Base-by-base conservation (phyloP, 2,888 invertebrate genomes). In the Hydriomena furcata region DNA sequence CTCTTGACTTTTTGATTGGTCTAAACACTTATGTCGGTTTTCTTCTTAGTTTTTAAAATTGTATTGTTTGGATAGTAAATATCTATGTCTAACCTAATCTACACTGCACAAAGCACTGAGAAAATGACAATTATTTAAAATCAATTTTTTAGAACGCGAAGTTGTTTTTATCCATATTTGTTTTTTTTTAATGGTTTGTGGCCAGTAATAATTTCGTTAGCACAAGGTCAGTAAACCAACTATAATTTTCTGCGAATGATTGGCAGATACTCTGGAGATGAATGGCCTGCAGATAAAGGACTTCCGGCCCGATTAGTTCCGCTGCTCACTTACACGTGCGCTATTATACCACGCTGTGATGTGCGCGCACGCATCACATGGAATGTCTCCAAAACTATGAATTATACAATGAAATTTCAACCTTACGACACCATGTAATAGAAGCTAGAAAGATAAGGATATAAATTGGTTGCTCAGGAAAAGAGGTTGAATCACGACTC, bases 271-370 rank as follows among this genome's bases (percentile, higher is more conserved):
- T 58, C 52, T 49, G 17, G 75, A 85, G 85, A 86, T 86, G 85
- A 86, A 84, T 69, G 83, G 66, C 81, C 83, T 52, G 38, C 59
- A 66, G 56, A 84, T 82, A 87, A 87, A 85, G 83, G 73, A 79
- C 81, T 79, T 88, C 88, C 87, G 84, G 68, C 58, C 64, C 62
- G 52, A 76, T 84, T 78, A 79, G 82, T 83, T 84, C 80, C 84
- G 78, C 79, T 65, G 69, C 61, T 68, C 66, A 71, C 64, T 67
- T 64, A 70, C 74, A 69, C 75, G 70, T 68, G 76, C 62, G 63
- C 61, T 27, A 60, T 57, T 54, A 52, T 50, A 38, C 41, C 44
- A 38, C 27, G 49, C 51, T 41, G 55, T 48, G 37, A 55, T 44
- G 52, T 59, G 55, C 58, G 55, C 54, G 41, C 57, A 60, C 61